Conservation (phyloP, 2,113 vertebrate genomes). For the Oreotrochilus melanogaster region DNA sequence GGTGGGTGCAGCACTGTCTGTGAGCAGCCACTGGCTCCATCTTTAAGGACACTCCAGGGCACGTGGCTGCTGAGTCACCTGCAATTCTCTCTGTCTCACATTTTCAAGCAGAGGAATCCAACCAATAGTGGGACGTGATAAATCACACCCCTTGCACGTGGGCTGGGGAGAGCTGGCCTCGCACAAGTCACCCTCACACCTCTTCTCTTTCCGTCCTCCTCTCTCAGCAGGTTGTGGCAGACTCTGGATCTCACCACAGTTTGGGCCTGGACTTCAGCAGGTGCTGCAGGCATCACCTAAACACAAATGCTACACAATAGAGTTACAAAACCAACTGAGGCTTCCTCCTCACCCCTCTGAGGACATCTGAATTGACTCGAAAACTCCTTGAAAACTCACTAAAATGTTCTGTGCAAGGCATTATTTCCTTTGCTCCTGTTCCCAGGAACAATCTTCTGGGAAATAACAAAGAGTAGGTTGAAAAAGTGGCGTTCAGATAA, state of each 20-base stretch:
- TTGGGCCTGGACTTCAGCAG: too few species aligned
- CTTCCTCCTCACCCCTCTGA: background rate
- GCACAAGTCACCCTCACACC: background rate
- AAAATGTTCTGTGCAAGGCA: background rate
- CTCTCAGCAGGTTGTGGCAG: background rate
- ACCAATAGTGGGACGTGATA: background rate
- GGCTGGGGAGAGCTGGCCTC: background rate
- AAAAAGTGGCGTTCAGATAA: background rate
- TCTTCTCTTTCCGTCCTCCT: background rate
- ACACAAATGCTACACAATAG: background rate
- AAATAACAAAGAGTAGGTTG: background rate
- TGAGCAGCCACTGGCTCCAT: background rate
- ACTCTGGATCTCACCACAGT: background rate
- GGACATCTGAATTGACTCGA: background rate
- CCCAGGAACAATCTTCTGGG: background rate
- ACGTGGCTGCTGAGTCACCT: background rate
- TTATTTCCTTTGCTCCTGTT: fast-evolving
- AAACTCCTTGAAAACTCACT: background rate
- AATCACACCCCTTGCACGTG: fast-evolving
- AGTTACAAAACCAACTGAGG: background rate
- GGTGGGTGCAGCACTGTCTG: background rate
- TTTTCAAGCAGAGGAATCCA: background rate
- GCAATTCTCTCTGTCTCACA: background rate
- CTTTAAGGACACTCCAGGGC: background rate
- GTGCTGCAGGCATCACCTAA: background rate